phyloP scores from a whole-genome alignment of 30 jellyfish, hydroid and myxozoan genomes.

The Hydractinia echinata region DNA sequence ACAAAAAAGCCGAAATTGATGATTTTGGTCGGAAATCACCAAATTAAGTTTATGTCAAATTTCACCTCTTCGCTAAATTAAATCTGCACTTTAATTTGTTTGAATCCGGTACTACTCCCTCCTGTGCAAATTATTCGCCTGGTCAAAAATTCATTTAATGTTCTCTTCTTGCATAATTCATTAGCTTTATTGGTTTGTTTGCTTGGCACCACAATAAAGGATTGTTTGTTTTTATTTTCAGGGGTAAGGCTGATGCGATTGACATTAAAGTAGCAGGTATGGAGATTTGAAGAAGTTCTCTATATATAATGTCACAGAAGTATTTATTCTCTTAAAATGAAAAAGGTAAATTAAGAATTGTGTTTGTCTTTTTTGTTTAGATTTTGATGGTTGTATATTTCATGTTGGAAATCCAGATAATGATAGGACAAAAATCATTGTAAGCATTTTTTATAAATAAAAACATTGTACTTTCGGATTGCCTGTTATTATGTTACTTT shows the following conservation, averaged over 20 bases:
- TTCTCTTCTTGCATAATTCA: no score
- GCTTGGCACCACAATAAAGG: background rate
- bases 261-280: constrained; percentile 77
- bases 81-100: no score
- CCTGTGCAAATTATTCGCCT: no score
- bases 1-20: no score
- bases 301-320: background rate
- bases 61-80: no score
- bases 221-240: background rate
- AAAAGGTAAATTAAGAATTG: background rate
- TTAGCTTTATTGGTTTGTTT: no score
- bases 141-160: no score
- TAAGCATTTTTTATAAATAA: constrained; percentile 6
- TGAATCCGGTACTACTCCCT: no score
- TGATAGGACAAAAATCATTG: constrained; percentile 80
- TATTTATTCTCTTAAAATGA: no score
- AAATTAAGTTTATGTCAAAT: no score
- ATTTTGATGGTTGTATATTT: constrained; percentile 89
- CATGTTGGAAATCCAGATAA: constrained; percentile 90
- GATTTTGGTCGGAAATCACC: no score
- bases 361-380: constrained; percentile 17
- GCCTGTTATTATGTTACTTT: background rate
- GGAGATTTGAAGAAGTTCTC: background rate
- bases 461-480: background rate
- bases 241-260: constrained; percentile 84